A percentile compares a stretch with the other conserved stretches of the same genome.
These are phyloP conservation scores for Drosophila ficusphila DNA, from an alignment of 1,140 invertebrate species.

Conservation along the genomic window DNA sequence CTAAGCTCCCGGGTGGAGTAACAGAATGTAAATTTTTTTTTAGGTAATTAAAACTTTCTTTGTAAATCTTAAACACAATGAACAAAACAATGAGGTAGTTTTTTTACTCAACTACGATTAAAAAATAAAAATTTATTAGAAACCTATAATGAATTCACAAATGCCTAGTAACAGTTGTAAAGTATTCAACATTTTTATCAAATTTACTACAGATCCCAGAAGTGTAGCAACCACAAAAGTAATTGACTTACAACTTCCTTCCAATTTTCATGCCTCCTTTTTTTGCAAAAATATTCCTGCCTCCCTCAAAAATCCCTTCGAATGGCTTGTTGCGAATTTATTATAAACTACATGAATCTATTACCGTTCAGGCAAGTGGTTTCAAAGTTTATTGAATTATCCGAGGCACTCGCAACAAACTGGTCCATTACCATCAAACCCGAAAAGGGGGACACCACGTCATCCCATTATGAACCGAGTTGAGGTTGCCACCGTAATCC, in stretches of 20 bases:
- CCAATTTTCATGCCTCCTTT: neutral
- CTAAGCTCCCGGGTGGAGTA: too few species aligned
- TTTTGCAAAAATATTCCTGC: neutral
- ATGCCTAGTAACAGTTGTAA: too few species aligned
- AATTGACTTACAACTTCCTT: neutral
- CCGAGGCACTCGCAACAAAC: conserved; percentile 11
- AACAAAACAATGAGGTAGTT: too few species aligned
- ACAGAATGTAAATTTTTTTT: too few species aligned
- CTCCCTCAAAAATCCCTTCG: neutral
- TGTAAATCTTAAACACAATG: too few species aligned
- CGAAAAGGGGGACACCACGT: conserved; percentile 6
- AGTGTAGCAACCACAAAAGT: neutral
- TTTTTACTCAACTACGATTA: too few species aligned
- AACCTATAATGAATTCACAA: too few species aligned
- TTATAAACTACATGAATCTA: conserved; percentile 26
- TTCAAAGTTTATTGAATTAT: conserved; percentile 38
- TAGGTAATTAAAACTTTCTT: too few species aligned
- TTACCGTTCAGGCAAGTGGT: conserved; percentile 21
- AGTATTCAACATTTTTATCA: neutral
- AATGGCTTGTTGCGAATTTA: conserved; percentile 14
- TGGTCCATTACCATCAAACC: conserved; percentile 19
- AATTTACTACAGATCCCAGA: neutral
- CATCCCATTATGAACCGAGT: conserved; percentile 30
- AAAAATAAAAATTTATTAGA: too few species aligned
- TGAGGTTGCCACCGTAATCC: conserved; percentile 37